Evolutionary conservation across 2,113 vertebrate species (phyloP), one percentile per base, ranked within the genome.

Genomic region (Ardeotis arabs): DNA sequence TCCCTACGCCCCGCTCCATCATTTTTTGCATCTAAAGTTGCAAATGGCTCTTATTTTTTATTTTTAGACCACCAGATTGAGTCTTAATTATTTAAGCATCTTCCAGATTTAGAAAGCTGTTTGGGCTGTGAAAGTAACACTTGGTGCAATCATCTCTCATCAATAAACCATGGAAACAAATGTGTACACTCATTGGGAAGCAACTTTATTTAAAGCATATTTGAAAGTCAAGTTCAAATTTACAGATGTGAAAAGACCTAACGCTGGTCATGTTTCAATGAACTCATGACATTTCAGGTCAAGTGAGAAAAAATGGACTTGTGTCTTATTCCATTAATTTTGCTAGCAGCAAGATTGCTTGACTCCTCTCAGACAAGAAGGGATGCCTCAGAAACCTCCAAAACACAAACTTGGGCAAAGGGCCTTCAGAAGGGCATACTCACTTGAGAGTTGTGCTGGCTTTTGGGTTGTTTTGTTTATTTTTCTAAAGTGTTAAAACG

Each of bases 31-130:
- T 53, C 53, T 73, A 1, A 50, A 64, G 41, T 66, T 79, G 56
- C n/a, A 75, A 73, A 55, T 2, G 13, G 44, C 45, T 83, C 63
- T 44, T 55, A 21, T 8, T 55, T 85, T 75, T 90, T 92, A 81
- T 91, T 89, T 93, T 95, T 89, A 92, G 92, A 78, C 67, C 4
- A 9, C 29, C 84, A 95, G 88, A 87, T 76, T 90, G 76, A 75
- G 8, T 75, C 86, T 97, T 94, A 95, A 96, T 97, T 96, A 95
- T 96, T 97, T 89, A 96, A 96, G 90, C 77, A 87, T 24, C 25
- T 95, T 95, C 89, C 83, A 92, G 83, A 95, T 94, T 93, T 96
- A 95, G 90, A 90, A 96, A 91, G 62, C 49, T 95, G 89, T 82
- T 96, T 94, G 84, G 90, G 44, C 94, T 96, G 92, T 91, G 92